These are phyloP conservation scores for Drosophila kuntzei DNA, from an alignment of 2,888 invertebrate species.

Conservation along the genomic window DNA sequence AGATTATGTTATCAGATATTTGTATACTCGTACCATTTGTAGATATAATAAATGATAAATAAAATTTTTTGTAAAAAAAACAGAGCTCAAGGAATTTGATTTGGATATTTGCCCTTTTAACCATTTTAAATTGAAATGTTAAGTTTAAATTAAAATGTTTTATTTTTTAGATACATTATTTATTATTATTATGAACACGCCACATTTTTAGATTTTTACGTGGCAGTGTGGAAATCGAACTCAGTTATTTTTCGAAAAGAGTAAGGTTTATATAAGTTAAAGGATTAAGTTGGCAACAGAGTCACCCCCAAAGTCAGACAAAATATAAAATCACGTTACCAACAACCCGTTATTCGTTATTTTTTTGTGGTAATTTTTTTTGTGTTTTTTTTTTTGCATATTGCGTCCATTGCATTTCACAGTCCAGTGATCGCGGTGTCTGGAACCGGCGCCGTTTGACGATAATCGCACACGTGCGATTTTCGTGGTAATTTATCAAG, in stretches of 20 bases:
- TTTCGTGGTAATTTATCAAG: slow-evolving; percentile 78
- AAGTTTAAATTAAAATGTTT: no score
- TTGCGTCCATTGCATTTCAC: slow-evolving; percentile 73
- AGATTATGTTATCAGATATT: slow-evolving; percentile 19
- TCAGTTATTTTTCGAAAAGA: no score
- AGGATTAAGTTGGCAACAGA: neutral
- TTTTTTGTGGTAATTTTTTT: slow-evolving; percentile 8
- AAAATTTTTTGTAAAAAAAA: neutral
- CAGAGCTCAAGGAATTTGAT: neutral
- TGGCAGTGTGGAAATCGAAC: no score
- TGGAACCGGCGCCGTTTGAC: slow-evolving; percentile 65
- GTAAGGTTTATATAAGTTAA: neutral
- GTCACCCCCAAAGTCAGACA: slow-evolving; percentile 13
- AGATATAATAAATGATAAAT: neutral
- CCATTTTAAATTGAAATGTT: neutral
- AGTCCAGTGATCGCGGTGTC: slow-evolving; percentile 77
- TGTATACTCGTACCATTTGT: neutral
- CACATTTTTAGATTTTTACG: no score
- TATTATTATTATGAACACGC: no score
- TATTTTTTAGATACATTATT: no score
- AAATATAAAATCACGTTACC: slow-evolving; percentile 60
- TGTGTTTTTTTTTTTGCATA: slow-evolving; percentile 32
- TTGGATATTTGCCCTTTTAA: neutral
- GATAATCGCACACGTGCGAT: slow-evolving; percentile 78
- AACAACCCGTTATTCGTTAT: slow-evolving; percentile 33